Evolutionary conservation across 2,888 invertebrate genomes (phyloP), one percentile per base, ranked within the genome.

Genomic region (Salpingus planirostris): DNA sequence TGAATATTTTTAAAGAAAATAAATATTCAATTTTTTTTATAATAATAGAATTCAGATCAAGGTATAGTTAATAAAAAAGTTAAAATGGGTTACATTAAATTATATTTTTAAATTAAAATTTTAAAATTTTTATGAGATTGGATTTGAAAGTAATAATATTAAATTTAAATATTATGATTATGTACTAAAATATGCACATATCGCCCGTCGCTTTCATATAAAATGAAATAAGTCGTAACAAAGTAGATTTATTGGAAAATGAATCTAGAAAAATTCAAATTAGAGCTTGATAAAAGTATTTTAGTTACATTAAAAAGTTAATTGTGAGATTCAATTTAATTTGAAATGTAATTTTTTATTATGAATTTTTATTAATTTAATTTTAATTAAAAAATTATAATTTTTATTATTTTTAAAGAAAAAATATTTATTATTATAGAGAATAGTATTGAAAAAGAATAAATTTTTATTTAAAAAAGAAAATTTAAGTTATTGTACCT

Each of bases 171-270:
- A 12, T 13, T 11, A 21, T 29, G 29, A 29, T 29, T 66, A 7
- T 18, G 71, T 70, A 65, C 72, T 78, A 68, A 71, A 70, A 70
- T 75, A 76, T 76, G 78, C 70, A 80, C 80, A 80, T 71, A 82
- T 79, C 74, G 80, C 80, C 80, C 80, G 79, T 80, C 79, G 68
- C 76, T 79, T 76, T 78, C 74, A 68, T 68, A 50, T 43, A 70
- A 76, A 52, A 65, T 74, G 73, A 67, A 76, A 80, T 75, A 81
- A 80, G 80, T 80, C 80, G 80, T 80, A 81, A 80, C 80, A 81
- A 71, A 80, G 80, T 80, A 79, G 77, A 67, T 65, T 68, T 78
- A 79, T 74, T 73, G 78, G 78, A 80, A 80, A 71, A 74, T 79
- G 74, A 69, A 66, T 70, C 76, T 78, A 72, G 76, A 70, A 68